These are phyloP conservation scores for Cardiocondyla obscurior DNA, from an alignment of 1,140 invertebrate species.

Conservation along the genomic window DNA sequence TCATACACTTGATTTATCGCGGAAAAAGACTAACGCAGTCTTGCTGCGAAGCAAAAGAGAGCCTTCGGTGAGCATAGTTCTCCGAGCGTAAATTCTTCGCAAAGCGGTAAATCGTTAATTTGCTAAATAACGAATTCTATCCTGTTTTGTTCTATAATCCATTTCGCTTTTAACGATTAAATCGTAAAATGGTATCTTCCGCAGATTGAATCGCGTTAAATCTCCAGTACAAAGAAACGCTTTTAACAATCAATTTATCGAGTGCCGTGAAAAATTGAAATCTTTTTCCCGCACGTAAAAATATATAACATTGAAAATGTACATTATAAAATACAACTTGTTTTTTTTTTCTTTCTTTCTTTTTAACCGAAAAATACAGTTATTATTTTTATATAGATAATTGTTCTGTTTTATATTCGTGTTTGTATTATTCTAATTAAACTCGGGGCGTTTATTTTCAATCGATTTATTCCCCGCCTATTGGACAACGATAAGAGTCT, in stretches of 20 bases:
- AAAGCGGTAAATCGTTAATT: slow-evolving; percentile 7
- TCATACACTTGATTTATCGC: slow-evolving; percentile 38
- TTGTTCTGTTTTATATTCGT: background rate
- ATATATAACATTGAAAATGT: background rate
- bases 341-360: too few species aligned
- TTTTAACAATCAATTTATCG: background rate
- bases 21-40: slow-evolving; percentile 28
- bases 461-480: background rate
- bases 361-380: too few species aligned
- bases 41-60: background rate
- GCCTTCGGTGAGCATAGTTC: background rate
- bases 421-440: background rate
- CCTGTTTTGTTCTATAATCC: background rate
- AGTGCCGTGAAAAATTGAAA: background rate
- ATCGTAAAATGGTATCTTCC: background rate
- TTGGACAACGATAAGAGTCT: background rate
- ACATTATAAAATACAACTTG: background rate
- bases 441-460: background rate
- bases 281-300: background rate
- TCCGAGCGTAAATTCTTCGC: background rate
- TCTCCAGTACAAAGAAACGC: background rate
- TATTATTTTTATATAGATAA: background rate
- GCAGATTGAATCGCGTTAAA: background rate
- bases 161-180: background rate
- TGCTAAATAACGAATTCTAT: slow-evolving; percentile 24